phyloP scores from a whole-genome alignment of 2,888 invertebrate species.

The Miltochrista miniata region DNA sequence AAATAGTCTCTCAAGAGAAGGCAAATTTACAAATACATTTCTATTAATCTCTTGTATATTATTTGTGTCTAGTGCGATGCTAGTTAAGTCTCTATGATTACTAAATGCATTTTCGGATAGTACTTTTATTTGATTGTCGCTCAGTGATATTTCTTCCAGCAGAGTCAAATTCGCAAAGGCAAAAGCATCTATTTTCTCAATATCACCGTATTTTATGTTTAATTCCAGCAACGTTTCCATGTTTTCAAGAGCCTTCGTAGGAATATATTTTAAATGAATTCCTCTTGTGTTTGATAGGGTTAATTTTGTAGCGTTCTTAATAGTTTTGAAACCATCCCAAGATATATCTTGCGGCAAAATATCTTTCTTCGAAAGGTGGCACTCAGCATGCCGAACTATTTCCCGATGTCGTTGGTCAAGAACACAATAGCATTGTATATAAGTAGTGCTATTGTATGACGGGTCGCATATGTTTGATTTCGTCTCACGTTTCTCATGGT shows the following conservation, averaged over 20 bases:
- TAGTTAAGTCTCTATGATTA: conserved; percentile 85
- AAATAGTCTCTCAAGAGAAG: conserved; percentile 87
- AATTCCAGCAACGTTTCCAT: conserved; percentile 82
- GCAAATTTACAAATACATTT: conserved; percentile 88
- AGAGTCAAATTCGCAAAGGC: conserved; percentile 88
- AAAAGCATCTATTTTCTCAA: conserved; percentile 86
- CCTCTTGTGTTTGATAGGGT: conserved; percentile 86
- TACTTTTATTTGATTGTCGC: conserved; percentile 86
- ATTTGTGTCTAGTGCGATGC: conserved; percentile 88
- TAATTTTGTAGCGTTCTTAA: conserved; percentile 85
- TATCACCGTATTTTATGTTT: conserved; percentile 87
- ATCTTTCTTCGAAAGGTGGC: conserved; percentile 85
- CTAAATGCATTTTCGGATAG: conserved; percentile 87
- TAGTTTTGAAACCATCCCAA: conserved; percentile 87
- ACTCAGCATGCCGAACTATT: conserved; percentile 86
- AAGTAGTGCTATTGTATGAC: conserved; percentile 55
- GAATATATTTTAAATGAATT: conserved; percentile 86
- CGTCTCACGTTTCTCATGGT: conserved; percentile 55
- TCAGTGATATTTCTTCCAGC: conserved; percentile 86
- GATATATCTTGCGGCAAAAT: conserved; percentile 83
- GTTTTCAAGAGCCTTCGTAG: conserved; percentile 85
- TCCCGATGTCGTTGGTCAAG: conserved; percentile 40
- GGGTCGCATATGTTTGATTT: conserved; percentile 58
- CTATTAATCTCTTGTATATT: conserved; percentile 88
- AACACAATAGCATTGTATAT: conserved; percentile 67